Evolutionary conservation across 2,888 invertebrate genomes (phyloP), one percentile per base, ranked within the genome.

Genomic region (Azorinus chamasolen): DNA sequence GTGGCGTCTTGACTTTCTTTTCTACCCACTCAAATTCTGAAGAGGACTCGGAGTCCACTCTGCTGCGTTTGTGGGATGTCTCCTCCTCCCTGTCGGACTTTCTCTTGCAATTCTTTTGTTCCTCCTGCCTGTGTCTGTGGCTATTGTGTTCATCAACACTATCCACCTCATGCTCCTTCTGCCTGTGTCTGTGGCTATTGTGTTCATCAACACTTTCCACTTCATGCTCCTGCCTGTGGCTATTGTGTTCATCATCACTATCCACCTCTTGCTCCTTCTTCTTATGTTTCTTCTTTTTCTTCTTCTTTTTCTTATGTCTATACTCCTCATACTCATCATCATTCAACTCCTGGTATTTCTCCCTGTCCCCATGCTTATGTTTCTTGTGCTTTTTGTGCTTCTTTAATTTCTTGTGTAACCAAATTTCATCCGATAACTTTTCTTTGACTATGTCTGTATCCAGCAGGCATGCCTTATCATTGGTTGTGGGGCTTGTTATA

Each of bases 1-100:
- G 73, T 14, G 27, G 43, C 37, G 57, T 68, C 55, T 92, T 91
- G 51, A 90, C 90, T 5, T 91, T 92, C 70, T 90, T 89, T 77
- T 93, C 93, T 27, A 92, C 91, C 93, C 93, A 93, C 55, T 89
- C 91, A 81, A 91, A 88, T 65, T 91, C 91, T n/a, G 50, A 18
- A 22, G 78, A 78, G 14, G 79, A 79, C 25, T 79, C 75, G 3
- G 70, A 80, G 8, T 81, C 80, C 25, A 64, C 57, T 16, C 72
- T 39, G 10, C 45, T 50, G 2, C 62, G 62, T 53, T 74, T 75
- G 27, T 62, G 65, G 14, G 54, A 46, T 22, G 32, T 58, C 0
- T 59, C 58, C 3, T 78, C 69, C 12, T 57, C 50, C 18, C 25
- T 43, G 2, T 72, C 75, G 18, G 46, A 32, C 5, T 64, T 61